phyloP scores from a whole-genome alignment of 2,888 invertebrate species.

The Lydus trimaculatus region DNA sequence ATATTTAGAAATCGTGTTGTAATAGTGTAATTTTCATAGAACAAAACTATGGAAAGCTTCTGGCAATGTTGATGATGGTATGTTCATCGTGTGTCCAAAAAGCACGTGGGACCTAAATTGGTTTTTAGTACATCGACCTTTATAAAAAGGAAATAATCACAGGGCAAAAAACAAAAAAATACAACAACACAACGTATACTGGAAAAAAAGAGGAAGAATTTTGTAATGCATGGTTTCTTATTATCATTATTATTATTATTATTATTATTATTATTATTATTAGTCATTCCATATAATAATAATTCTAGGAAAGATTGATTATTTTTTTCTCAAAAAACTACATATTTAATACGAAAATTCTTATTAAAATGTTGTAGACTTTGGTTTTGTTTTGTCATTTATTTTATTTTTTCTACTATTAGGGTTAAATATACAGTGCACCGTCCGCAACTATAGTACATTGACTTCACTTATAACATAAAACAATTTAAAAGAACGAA shows the following conservation, averaged over 20 bases:
- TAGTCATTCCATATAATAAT: background rate
- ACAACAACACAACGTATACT: no score
- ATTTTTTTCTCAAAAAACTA: background rate
- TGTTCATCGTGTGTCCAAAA: background rate
- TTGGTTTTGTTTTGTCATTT: background rate
- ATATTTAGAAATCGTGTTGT: background rate
- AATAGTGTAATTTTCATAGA: slow-evolving; percentile 7
- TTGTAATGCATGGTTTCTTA: slow-evolving; percentile 1
- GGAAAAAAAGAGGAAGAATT: slow-evolving; percentile 1
- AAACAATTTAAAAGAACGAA: slow-evolving; percentile 1
- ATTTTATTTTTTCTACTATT: background rate
- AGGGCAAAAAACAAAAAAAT: background rate
- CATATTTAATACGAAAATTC: background rate
- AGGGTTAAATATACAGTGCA: slow-evolving; percentile 1
- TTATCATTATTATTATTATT: background rate
- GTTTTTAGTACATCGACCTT: slow-evolving; percentile 52
- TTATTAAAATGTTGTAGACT: background rate
- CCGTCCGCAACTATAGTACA: slow-evolving; percentile 2
- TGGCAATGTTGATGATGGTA: background rate
- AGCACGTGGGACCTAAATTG: slow-evolving; percentile 38
- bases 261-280: background rate
- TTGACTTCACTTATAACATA: slow-evolving; percentile 8
- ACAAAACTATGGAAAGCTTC: slow-evolving; percentile 5
- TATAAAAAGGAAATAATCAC: background rate
- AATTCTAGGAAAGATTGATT: background rate